Evolutionary conservation across 2,797 vertebrate genomes (phyloP).

Genomic region (Percopsis omiscomaycus): DNA sequence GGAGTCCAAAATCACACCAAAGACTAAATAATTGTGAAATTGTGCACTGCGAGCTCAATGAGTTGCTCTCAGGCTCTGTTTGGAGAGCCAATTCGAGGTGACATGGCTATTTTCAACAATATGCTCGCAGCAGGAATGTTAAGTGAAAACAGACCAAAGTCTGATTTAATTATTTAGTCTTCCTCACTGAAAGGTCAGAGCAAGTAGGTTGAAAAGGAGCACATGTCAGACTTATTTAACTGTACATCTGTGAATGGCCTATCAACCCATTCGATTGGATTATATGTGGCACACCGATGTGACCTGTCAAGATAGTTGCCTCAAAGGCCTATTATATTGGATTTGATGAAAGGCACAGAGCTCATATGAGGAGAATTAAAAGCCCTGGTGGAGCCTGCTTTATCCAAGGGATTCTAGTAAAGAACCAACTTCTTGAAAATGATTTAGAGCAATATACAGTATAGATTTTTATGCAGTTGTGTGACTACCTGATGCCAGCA

Average conservation of each 20-base stretch:
- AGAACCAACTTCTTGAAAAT: neutral
- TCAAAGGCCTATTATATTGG: neutral
- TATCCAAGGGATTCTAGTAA: neutral
- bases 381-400: neutral
- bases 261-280: neutral
- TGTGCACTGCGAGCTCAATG: neutral
- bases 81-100: neutral
- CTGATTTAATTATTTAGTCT: constrained; percentile 32
- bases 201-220: constrained; percentile 23
- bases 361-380: neutral
- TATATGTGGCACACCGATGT: neutral
- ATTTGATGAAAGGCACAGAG: constrained; percentile 17
- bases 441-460: no score
- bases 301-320: neutral
- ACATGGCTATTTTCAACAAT: neutral
- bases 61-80: neutral
- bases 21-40: neutral
- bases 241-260: constrained; percentile 21
- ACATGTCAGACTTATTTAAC: constrained; percentile 34
- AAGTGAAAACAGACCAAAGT: neutral
- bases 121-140: neutral
- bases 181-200: constrained; percentile 32
- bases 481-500: no score
- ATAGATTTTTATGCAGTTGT: no score
- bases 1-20: neutral